These are phyloP conservation scores for Passerina amoena DNA, from an alignment of 2,113 vertebrate species.

Conservation along the genomic window DNA sequence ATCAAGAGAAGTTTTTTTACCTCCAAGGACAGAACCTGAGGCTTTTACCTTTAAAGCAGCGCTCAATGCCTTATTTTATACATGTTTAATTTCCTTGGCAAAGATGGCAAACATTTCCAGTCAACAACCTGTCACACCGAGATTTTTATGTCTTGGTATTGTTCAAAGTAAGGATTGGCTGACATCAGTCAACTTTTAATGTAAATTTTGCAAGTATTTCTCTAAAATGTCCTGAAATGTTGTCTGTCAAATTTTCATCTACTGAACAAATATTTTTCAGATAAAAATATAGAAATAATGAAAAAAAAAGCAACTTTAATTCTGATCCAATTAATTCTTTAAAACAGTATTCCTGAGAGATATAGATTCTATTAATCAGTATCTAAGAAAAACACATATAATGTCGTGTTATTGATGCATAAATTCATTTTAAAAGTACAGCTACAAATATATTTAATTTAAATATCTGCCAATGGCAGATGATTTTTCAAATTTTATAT, in stretches of 20 bases:
- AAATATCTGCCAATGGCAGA: neutral
- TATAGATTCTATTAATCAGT: neutral
- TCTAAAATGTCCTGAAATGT: neutral
- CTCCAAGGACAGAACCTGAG: neutral
- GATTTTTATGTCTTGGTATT: neutral
- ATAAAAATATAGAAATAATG: neutral
- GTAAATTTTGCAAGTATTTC: neutral
- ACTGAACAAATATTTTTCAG: neutral
- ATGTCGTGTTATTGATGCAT: neutral
- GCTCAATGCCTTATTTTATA: neutral
- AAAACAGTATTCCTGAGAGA: neutral
- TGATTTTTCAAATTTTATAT: neutral
- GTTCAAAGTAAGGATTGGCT: neutral
- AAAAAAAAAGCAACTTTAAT: neutral
- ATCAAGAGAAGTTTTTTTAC: neutral
- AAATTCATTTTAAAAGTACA: neutral
- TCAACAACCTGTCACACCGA: neutral
- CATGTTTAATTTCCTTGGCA: neutral
- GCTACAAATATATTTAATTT: neutral
- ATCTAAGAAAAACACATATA: neutral
- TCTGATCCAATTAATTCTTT: neutral
- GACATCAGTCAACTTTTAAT: neutral
- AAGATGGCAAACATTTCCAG: neutral
- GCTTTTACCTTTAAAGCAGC: neutral
- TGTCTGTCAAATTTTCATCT: neutral